Percentiles rank a stretch among this genome's conserved stretches.
Conservation (phyloP, 2,113 vertebrate genomes). For the Haemorhous mexicanus region DNA sequence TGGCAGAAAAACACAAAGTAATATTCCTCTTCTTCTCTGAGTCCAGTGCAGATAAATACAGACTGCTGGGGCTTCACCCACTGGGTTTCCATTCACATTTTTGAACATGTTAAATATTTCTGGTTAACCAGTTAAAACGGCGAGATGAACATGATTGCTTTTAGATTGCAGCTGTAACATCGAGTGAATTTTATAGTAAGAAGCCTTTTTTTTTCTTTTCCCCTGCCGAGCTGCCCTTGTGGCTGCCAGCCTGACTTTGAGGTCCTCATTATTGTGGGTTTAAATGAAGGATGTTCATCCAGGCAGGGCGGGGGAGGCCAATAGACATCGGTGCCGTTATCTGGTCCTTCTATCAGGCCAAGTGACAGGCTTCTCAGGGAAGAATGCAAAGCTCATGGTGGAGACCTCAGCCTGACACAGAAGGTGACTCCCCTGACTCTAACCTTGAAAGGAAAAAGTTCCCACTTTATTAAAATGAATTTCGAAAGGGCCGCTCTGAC, state of each 20-base stretch:
- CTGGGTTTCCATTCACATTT: neutral
- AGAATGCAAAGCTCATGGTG: slow-evolving; percentile 77
- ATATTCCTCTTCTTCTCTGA: neutral
- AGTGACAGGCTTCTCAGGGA: slow-evolving; percentile 81
- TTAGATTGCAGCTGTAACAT: slow-evolving; percentile 59
- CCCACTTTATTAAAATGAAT: slow-evolving; percentile 99
- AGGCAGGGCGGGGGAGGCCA: slow-evolving; percentile 73
- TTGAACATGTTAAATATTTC: slow-evolving; percentile 47
- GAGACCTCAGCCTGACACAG: slow-evolving; percentile 89
- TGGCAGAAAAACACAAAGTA: neutral
- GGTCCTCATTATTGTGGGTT: slow-evolving; percentile 83
- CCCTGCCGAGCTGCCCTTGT: slow-evolving; percentile 76
- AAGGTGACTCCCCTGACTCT: slow-evolving; percentile 95
- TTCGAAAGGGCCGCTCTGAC: slow-evolving; percentile 96
- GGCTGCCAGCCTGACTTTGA: slow-evolving; percentile 81
- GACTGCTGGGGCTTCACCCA: neutral
- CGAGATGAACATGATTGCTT: slow-evolving; percentile 60
- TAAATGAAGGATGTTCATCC: slow-evolving; percentile 84
- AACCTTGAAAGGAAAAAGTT: slow-evolving; percentile 94
- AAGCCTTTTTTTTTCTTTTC: neutral
- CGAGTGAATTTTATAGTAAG: slow-evolving; percentile 69
- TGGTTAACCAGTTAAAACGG: slow-evolving; percentile 49
- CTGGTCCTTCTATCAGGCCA: slow-evolving; percentile 83
- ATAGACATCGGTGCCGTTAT: slow-evolving; percentile 73
- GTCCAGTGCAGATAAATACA: neutral